phyloP scores from a whole-genome alignment of 1,140 invertebrate species.

The Hyposmocoma kahamanoa region DNA sequence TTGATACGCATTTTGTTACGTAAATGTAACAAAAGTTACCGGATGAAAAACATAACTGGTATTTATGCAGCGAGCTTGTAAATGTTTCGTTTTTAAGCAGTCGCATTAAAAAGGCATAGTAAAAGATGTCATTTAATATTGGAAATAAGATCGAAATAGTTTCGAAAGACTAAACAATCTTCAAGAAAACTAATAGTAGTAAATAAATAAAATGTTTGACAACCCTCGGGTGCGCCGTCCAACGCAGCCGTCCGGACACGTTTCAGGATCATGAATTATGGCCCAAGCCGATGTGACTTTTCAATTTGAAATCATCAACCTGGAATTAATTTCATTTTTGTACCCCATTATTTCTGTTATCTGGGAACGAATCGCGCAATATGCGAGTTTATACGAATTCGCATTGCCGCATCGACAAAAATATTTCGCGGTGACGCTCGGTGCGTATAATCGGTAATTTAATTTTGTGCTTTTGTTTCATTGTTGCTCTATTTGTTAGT shows the following conservation, averaged over 20 bases:
- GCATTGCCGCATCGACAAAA: conserved; percentile 57
- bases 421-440: conserved; percentile 43
- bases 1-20: too few relatives aligned
- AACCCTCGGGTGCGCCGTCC: conserved; percentile 54
- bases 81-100: too few relatives aligned
- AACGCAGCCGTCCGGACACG: conserved; percentile 68
- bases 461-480: conserved; percentile 21
- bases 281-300: conserved; percentile 72
- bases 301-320: conserved; percentile 74
- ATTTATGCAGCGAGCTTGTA: too few relatives aligned
- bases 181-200: too few relatives aligned
- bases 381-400: conserved; percentile 62
- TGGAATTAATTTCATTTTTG: conserved; percentile 74
- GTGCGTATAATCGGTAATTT: conserved; percentile 21
- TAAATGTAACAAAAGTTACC: too few relatives aligned
- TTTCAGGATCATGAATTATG: conserved; percentile 72
- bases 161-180: too few relatives aligned
- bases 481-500: too few relatives aligned
- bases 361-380: conserved; percentile 63
- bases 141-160: too few relatives aligned
- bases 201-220: conserved; percentile 16
- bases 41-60: too few relatives aligned
- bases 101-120: too few relatives aligned
- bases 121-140: too few relatives aligned
- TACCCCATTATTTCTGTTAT: conserved; percentile 73